These are phyloP conservation scores for Lordiphosa andalusiaca DNA, from an alignment of 2,888 invertebrate species.

Conservation along the genomic window DNA sequence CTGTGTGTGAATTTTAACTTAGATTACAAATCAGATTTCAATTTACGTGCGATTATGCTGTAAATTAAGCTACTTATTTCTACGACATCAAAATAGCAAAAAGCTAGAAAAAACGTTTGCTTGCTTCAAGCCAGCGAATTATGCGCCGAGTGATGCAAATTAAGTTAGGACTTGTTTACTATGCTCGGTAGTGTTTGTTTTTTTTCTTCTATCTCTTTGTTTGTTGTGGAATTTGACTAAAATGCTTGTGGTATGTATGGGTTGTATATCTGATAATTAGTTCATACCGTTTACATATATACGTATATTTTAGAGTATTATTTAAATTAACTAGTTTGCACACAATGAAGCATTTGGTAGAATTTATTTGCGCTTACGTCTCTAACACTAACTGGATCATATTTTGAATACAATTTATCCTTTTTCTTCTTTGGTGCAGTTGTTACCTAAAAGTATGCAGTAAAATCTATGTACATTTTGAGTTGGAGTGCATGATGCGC, in stretches of 20 bases:
- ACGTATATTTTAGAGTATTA: conserved; percentile 47
- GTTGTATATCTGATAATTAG: conserved; percentile 54
- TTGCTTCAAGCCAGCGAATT: conserved; percentile 52
- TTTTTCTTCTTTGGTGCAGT: conserved; percentile 62
- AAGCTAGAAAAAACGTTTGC: conserved; percentile 63
- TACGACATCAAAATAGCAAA: conserved; percentile 69
- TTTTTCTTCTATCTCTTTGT: conserved; percentile 14
- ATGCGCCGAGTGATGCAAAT: conserved; percentile 40
- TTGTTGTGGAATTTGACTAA: conserved; percentile 21
- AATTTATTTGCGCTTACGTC: conserved; percentile 8
- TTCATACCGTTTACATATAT: conserved; percentile 30
- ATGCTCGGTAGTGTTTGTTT: conserved; percentile 7
- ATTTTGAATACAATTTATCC: neutral
- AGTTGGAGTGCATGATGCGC: conserved; percentile 48
- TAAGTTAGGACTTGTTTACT: conserved; percentile 18
- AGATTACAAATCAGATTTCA: conserved; percentile 53
- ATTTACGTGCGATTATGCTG: conserved; percentile 35
- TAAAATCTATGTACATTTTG: conserved; percentile 73
- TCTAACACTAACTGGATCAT: conserved; percentile 21
- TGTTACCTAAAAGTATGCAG: conserved; percentile 61
- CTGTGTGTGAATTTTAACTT: conserved; percentile 37
- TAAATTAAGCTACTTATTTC: conserved; percentile 60
- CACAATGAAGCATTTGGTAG: neutral
- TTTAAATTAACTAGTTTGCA: conserved; percentile 54
- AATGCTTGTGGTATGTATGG: conserved; percentile 16